phyloP scores from a whole-genome alignment of 1,140 invertebrate species.

The Prorops nasuta region DNA sequence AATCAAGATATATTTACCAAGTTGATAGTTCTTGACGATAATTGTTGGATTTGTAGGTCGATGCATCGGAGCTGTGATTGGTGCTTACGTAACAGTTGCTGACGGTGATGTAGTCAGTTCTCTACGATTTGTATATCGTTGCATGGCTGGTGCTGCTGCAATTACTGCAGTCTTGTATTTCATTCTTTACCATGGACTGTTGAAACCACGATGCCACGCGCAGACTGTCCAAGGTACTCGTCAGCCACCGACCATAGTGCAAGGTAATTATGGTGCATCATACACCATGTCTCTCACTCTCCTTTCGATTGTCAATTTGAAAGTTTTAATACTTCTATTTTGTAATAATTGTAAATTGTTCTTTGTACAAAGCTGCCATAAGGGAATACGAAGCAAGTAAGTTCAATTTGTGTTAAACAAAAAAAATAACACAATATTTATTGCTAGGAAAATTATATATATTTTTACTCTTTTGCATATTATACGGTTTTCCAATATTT shows the following conservation, averaged over 20 bases:
- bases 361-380: slow-evolving; percentile 32
- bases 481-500: slow-evolving; percentile 9
- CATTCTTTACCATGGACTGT: slow-evolving; percentile 66
- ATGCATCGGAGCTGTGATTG: slow-evolving; percentile 64
- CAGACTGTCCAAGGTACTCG: slow-evolving; percentile 58
- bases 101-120: slow-evolving; percentile 40
- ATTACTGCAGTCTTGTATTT: slow-evolving; percentile 67
- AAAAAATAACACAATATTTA: no score
- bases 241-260: slow-evolving; percentile 54
- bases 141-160: slow-evolving; percentile 64
- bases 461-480: slow-evolving; percentile 3
- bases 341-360: not conserved
- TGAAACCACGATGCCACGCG: slow-evolving; percentile 69
- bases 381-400: slow-evolving; percentile 38
- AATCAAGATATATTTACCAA: not conserved
- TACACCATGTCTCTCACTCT: not conserved
- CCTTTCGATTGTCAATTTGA: not conserved
- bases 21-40: not conserved
- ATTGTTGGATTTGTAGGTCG: slow-evolving; percentile 54
- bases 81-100: slow-evolving; percentile 55
- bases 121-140: slow-evolving; percentile 56
- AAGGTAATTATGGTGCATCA: slow-evolving; percentile 54
- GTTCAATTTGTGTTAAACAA: no score
- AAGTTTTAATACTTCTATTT: no score
- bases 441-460: no score